Percentiles rank a stretch among this genome's conserved stretches.
These are phyloP conservation scores for Mongoloraphidia duomilia DNA, from an alignment of 2,888 invertebrate genomes.

Conservation along the genomic window DNA sequence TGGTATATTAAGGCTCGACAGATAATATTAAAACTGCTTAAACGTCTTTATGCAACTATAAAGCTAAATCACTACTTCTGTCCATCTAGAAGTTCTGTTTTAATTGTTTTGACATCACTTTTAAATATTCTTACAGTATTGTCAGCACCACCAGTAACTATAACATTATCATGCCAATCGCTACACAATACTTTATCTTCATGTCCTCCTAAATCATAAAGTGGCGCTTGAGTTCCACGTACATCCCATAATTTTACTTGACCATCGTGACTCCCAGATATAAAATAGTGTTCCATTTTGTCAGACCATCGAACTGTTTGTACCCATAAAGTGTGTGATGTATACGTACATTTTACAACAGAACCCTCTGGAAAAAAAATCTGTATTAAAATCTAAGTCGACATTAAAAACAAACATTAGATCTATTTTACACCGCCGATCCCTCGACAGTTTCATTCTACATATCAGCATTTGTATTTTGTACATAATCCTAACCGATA, in stretches of 20 bases:
- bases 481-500: not conserved
- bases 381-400: not conserved
- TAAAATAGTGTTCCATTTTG: slow-evolving; percentile 66
- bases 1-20: no score
- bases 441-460: no score
- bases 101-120: not conserved
- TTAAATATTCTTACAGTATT: slow-evolving; percentile 83
- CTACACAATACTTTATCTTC: slow-evolving; percentile 86
- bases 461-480: no score
- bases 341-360: slow-evolving; percentile 75
- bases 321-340: slow-evolving; percentile 86
- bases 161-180: slow-evolving; percentile 80
- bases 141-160: slow-evolving; percentile 88
- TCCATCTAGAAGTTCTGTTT: no score
- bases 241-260: slow-evolving; percentile 92
- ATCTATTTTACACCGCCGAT: no score
- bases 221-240: slow-evolving; percentile 77
- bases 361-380: slow-evolving; percentile 52
- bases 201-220: slow-evolving; percentile 88
- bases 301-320: slow-evolving; percentile 82
- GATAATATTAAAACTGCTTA: no score
- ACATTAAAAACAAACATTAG: not conserved
- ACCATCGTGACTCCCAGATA: slow-evolving; percentile 86
- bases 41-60: no score
- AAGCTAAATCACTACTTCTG: no score